A percentile compares a stretch with the other conserved stretches of the same genome.
phyloP scores from a whole-genome alignment of 2,888 invertebrate species.

The Pharmacophagus antenor region DNA sequence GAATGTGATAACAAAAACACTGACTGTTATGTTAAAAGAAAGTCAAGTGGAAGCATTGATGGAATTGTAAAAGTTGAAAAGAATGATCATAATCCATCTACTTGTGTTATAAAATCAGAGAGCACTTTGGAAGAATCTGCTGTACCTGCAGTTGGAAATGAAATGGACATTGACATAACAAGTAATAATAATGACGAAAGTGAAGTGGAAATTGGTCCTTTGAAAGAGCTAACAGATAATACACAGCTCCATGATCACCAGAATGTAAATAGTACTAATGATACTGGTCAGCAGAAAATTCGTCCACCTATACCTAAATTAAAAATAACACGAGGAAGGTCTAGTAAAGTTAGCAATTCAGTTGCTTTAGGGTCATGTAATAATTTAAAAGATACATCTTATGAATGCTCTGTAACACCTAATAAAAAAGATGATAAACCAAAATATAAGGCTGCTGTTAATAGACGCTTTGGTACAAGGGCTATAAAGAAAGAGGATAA shows the following conservation, averaged over 20 bases:
- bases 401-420: constrained; percentile 72
- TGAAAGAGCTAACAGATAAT: constrained; percentile 71
- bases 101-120: constrained; percentile 71
- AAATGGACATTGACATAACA: constrained; percentile 76
- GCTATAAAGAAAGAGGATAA: constrained; percentile 83
- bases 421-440: constrained; percentile 65
- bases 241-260: constrained; percentile 53
- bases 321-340: constrained; percentile 73
- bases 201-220: constrained; percentile 74
- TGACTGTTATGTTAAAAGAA: constrained; percentile 71
- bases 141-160: constrained; percentile 74
- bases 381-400: constrained; percentile 71
- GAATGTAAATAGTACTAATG: constrained; percentile 37
- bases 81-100: constrained; percentile 45
- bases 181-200: constrained; percentile 65
- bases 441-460: constrained; percentile 79
- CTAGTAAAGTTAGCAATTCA: constrained; percentile 53
- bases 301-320: constrained; percentile 76
- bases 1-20: constrained; percentile 80
- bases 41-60: constrained; percentile 59
- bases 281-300: constrained; percentile 43
- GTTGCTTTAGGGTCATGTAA: constrained; percentile 60
- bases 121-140: constrained; percentile 78
- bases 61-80: constrained; percentile 59
- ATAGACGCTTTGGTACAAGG: constrained; percentile 82